Evolutionary conservation across 64 coral and sea anemone species (phyloP), one percentile per base, ranked within the genome.

Genomic region (Cladopsammia gracilis): DNA sequence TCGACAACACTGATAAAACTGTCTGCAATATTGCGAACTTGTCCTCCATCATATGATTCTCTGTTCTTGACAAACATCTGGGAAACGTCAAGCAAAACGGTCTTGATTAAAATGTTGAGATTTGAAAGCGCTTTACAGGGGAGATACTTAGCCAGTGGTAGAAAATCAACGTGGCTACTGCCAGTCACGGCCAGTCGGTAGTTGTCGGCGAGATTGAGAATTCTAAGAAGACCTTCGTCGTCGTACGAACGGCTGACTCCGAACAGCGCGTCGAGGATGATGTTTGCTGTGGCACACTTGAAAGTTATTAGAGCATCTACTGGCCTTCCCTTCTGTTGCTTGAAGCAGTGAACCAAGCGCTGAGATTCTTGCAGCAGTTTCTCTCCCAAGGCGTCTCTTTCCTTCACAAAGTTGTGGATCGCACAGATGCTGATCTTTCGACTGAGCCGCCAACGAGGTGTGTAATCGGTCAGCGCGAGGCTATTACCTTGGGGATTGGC

Each of bases 21-120:
- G 70, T 96, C 95, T 2, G 95, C 95, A 15, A 96, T 81, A 57
- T 96, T 96, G 3, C 95, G 91, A 60, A 73, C 89, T 5, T 73
- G 69, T 7, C 87, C 91, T 19, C 77, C 73, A 46, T 23, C 80
- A 49, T 96, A 96, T 6, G 87, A 81, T 7, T 65, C 62, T 75
- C 67, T 96, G 64, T 96, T 96, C 50, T 93, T 64, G 15, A 47
- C 26, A 73, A 82, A 90, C 86, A 96, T 58, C 52, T 96, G 85
- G 15, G 56, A 56, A 3, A 93, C 62, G 9, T 76, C 47, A 22
- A 59, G 10, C 15, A 87, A 48, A 16, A 49, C 58, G 20, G 26
- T 22, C 51, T 71, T 82, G 7, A 93, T 25, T 43, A 79, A 26
- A 3, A 25, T 18, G 19, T 6, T 10, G 7, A 96, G 72, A 25